Evolutionary conservation across 2,888 invertebrate genomes (phyloP), one percentile per base, ranked within the genome.

Genomic region (Antheraea assamensis): DNA sequence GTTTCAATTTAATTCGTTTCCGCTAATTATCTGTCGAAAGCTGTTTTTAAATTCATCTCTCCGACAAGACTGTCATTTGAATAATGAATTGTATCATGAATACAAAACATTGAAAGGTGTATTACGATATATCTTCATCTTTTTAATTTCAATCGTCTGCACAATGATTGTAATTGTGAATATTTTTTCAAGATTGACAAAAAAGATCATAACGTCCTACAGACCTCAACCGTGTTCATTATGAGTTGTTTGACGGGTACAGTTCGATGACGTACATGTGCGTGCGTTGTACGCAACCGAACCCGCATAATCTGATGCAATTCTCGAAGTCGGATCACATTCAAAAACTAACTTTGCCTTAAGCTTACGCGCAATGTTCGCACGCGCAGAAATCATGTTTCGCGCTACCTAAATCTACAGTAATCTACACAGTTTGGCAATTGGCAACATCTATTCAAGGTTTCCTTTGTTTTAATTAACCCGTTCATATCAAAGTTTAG

Each of bases 381-480:
- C 85, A 87, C 85, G 83, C 85, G 83, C 81, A 82, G 76, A 77
- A 81, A 81, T 75, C 76, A 77, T 75, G 79, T 81, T 79, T 82
- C 82, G 80, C 83, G 82, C 81, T 84, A 80, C 80, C 83, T 79
- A 84, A 82, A 83, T 82, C 82, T 80, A 79, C 83, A 83, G 82
- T 82, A 82, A 83, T 82, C 82, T 80, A 79, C 83, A 83, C 82
- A 83, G 82, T 89, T 88, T 87, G 84, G 87, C 86, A 85, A 88
- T 82, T 84, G 84, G 82, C 83, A 86, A 86, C 85, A 85, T 83
- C 82, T 79, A 80, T 74, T 78, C 88, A 88, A 89, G 87, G 89
- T 83, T 85, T 84, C 80, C 81, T 84, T 85, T 85, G 85, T 88
- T 83, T 82, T 85, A 85, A 83, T 85, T 83, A 84, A 83, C 79